These are phyloP conservation scores for Cryptotermes secundus DNA, from an alignment of 1,140 invertebrate genomes.

Conservation along the genomic window DNA sequence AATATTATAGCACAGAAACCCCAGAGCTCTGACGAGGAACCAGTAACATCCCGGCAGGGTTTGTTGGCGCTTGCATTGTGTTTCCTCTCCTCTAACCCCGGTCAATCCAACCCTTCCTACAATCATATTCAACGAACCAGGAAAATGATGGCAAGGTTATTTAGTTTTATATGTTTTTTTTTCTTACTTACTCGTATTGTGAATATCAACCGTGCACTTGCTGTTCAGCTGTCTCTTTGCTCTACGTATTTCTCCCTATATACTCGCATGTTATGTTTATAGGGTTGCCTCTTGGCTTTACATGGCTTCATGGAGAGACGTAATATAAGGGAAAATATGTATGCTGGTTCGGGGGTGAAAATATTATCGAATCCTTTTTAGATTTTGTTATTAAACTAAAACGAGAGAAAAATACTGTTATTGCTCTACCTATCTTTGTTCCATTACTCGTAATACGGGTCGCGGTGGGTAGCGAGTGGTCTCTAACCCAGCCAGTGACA, in stretches of 20 bases:
- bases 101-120: background rate
- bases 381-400: background rate
- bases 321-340: background rate
- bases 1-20: background rate
- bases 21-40: background rate
- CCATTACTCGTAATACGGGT: background rate
- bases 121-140: background rate
- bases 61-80: background rate
- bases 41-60: background rate
- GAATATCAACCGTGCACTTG: background rate
- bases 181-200: background rate
- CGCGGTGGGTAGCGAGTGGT: background rate
- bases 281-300: background rate
- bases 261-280: background rate
- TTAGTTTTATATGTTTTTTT: background rate
- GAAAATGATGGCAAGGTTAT: background rate
- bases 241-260: background rate
- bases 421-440: background rate
- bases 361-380: background rate
- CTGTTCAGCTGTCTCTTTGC: background rate
- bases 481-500: background rate
- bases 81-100: background rate
- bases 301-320: background rate
- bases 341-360: background rate
- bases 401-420: background rate